These are phyloP conservation scores for Xiphophorus birchmanni DNA, from an alignment of 2,797 vertebrate genomes.

Conservation along the genomic window DNA sequence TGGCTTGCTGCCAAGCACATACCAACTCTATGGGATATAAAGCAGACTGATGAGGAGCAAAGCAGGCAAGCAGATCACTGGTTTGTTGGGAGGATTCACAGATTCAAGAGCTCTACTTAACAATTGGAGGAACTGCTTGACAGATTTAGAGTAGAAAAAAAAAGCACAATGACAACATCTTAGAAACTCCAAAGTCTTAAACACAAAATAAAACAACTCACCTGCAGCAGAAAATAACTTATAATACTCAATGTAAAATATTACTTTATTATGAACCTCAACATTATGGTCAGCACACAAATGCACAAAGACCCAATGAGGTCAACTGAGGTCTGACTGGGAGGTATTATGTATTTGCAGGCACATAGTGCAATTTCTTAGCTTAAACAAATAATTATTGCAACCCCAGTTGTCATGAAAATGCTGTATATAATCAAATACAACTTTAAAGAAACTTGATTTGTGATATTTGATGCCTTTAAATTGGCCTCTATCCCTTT, in stretches of 20 bases:
- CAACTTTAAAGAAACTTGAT: background rate
- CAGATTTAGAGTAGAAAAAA: background rate
- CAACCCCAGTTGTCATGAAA: background rate
- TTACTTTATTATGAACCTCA: conserved; percentile 34
- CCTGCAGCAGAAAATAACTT: conserved; percentile 18
- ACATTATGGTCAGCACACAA: conserved; percentile 10
- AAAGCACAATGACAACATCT: conserved; percentile 1
- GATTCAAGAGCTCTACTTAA: conserved; percentile 14
- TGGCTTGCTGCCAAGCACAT: conserved; percentile 61
- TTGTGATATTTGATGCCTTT: background rate
- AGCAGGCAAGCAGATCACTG: conserved; percentile 36
- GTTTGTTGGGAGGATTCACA: conserved; percentile 33
- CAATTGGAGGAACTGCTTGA: background rate
- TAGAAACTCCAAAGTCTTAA: conserved; percentile 13
- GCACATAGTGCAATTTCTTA: background rate
- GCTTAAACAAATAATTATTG: background rate
- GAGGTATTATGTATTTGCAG: too few relatives aligned
- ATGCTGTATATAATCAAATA: background rate
- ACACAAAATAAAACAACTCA: conserved; percentile 6
- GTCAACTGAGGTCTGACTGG: background rate
- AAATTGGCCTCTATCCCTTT: background rate
- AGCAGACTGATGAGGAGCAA: conserved; percentile 42
- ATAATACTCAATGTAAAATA: conserved; percentile 22
- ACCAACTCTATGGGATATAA: conserved; percentile 35
- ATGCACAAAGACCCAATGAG: background rate